Base-by-base conservation (phyloP, 2,113 vertebrate species). In the Turnix velox region DNA sequence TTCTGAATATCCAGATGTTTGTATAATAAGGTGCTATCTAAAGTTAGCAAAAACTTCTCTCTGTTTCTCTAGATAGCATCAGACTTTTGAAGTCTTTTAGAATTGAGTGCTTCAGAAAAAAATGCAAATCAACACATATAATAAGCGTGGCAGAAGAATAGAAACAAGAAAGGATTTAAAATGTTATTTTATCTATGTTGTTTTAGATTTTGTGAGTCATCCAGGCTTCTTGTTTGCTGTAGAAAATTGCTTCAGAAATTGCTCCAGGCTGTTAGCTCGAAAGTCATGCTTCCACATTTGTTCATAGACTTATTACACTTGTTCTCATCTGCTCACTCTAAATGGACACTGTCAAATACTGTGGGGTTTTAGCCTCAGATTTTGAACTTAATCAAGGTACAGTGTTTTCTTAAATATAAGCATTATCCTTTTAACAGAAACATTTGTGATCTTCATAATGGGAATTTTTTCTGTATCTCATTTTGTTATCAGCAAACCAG, bases 161-260 rank as follows among this genome's bases (percentile, higher is more conserved):
- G 74, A 54, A 78, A 72, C 31, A 90, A 87, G 55, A 84, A 87
- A 57, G 65, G 39, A 33, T 66, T 78, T 63, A 39, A 83, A 91
- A 46, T 72, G 80, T 73, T 85, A 85, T 85, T 94, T 96, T 92
- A 93, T 42, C 77, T 55, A 18, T 74, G 91, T 96, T 93, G 95
- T 95, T 96, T 94, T 91, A 71, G 84, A 28, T 87, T 74, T 65
- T 67, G 68, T 93, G 90, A 95, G 63, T 97, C 92, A 79, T 93
- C 92, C 93, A 65, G 66, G 75, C 87, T 95, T 79, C 85, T 86
- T 45, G 78, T 92, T 31, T 84, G 5, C 57, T 90, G 84, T 45
- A 84, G 94, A 93, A 96, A 97, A 96, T 96, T 96, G 94, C 92
- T 93, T 94, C 91, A 91, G 89, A 97, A 93, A 96, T 95, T 88